Evolutionary conservation across 2,113 vertebrate genomes (phyloP).

Genomic region (Crocuta crocuta): DNA sequence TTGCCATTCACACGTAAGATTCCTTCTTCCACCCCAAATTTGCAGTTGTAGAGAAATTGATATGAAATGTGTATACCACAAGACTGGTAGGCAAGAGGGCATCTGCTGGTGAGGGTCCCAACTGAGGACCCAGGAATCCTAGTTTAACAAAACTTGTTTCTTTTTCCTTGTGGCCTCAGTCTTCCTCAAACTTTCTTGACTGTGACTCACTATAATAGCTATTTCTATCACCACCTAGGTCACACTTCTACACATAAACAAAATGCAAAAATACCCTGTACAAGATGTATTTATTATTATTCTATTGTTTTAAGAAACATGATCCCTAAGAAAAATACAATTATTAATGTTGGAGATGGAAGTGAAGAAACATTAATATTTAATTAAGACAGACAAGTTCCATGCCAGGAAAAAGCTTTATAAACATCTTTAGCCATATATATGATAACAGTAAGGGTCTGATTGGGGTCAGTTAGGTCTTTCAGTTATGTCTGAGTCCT

Average conservation of each 20-base stretch:
- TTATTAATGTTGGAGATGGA: background rate
- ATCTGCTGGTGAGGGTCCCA: background rate
- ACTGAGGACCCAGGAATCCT: background rate
- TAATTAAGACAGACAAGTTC: constrained; percentile 8
- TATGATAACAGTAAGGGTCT: background rate
- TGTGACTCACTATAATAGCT: background rate
- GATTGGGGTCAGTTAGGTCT: background rate
- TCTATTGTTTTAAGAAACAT: background rate
- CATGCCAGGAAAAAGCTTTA: background rate
- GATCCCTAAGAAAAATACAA: background rate
- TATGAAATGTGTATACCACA: background rate
- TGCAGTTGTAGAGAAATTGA: background rate
- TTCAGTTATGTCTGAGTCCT: background rate
- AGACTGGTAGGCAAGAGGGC: background rate
- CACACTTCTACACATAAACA: background rate
- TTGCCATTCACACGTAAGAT: background rate
- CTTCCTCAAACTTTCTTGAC: background rate
- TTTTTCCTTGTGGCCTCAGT: background rate
- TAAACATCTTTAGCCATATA: background rate
- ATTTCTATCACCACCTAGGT: background rate
- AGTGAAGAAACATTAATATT: constrained; percentile 18
- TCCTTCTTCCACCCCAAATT: background rate
- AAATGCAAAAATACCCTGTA: constrained; percentile 39
- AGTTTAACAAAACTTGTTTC: background rate
- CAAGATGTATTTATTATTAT: constrained; percentile 3